Evolutionary conservation across 2,888 invertebrate genomes (phyloP).

Genomic region (Pristionchus entomophagus): DNA sequence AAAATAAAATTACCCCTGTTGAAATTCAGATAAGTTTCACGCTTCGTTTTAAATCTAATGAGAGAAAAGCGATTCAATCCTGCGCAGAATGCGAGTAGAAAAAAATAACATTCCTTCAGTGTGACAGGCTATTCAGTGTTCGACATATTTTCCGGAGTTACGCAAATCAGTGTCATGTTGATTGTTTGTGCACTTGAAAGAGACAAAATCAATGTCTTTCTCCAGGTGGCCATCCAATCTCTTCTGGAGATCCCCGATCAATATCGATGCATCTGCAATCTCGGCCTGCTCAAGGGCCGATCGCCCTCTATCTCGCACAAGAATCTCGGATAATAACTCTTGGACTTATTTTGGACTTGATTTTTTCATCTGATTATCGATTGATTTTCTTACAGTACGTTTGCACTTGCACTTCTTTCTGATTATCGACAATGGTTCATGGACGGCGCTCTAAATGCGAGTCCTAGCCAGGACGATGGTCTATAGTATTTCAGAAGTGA

Average conservation of each 20-base stretch:
- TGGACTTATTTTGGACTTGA: too few species aligned
- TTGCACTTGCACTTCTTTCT: not conserved
- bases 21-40: too few species aligned
- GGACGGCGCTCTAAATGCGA: not conserved
- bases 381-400: not conserved
- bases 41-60: too few species aligned
- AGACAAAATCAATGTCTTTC: not conserved
- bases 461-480: not conserved
- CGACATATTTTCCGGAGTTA: too few species aligned
- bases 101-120: too few species aligned
- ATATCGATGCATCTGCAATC: slow-evolving; percentile 71
- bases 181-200: not conserved
- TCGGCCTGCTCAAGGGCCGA: slow-evolving; percentile 60
- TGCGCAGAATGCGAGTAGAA: slow-evolving; percentile 59
- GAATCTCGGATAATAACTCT: not conserved
- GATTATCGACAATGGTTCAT: not conserved
- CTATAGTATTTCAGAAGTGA: slow-evolving; percentile 1
- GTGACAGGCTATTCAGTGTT: too few species aligned
- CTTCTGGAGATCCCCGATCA: slow-evolving; percentile 80
- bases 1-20: too few species aligned
- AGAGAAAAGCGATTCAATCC: too few species aligned
- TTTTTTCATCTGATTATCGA: not conserved
- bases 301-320: slow-evolving; percentile 46
- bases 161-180: too few species aligned
- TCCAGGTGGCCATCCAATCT: slow-evolving; percentile 79